phyloP scores from a whole-genome alignment of 2,113 vertebrate species.

The Gymnarchus niloticus region DNA sequence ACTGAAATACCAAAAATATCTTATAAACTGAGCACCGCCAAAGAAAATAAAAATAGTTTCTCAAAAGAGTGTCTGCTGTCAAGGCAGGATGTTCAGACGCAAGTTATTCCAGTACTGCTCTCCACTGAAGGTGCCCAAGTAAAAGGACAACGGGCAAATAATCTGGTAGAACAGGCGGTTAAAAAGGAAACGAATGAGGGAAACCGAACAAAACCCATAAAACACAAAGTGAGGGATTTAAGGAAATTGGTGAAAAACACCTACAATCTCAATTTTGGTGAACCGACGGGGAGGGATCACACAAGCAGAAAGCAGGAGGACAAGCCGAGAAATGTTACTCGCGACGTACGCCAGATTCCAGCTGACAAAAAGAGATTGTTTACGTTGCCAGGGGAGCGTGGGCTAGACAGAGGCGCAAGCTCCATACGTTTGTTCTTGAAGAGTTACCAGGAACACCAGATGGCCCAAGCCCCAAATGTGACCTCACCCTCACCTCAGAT shows the following conservation, averaged over 20 bases:
- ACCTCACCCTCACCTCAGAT: conserved; percentile 30
- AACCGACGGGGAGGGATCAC: not conserved
- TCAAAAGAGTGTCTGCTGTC: conserved; percentile 14
- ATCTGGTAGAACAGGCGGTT: conserved; percentile 20
- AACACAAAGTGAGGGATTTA: conserved; percentile 70
- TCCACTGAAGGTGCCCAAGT: not conserved
- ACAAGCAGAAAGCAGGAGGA: conserved; percentile 18
- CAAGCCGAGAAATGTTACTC: not conserved
- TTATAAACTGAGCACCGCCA: conserved; percentile 30
- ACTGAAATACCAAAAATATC: conserved; percentile 42
- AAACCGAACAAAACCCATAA: conserved; percentile 40
- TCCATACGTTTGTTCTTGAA: conserved; percentile 5
- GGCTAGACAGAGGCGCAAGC: not conserved
- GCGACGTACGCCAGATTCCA: conserved; percentile 15
- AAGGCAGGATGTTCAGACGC: conserved; percentile 20
- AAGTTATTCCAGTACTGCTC: not conserved
- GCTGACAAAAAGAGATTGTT: conserved; percentile 24
- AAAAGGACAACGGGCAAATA: conserved; percentile 20
- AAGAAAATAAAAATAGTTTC: conserved; percentile 29
- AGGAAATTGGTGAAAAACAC: conserved; percentile 76
- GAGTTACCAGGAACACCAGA: not conserved
- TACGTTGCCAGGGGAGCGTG: not conserved
- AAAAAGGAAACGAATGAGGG: conserved; percentile 25
- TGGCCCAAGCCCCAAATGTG: not conserved
- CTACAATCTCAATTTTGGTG: conserved; percentile 58